Evolutionary conservation across 2,888 invertebrate genomes (phyloP), one percentile per base, ranked within the genome.

Genomic region (Spicauda simplicius): DNA sequence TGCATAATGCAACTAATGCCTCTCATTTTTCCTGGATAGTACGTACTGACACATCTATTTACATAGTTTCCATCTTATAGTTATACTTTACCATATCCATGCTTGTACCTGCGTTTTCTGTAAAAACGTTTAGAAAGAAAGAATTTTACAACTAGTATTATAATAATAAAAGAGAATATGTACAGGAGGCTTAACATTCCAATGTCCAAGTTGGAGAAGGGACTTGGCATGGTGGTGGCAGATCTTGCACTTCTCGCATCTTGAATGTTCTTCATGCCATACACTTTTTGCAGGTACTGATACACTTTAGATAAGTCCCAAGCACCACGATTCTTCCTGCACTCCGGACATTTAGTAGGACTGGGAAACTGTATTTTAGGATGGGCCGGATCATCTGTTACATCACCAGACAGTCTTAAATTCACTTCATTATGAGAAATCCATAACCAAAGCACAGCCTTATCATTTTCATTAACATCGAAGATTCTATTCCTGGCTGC

Each of bases 361-460:
- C 74, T 95, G 75, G 99, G 99, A 84, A 97, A 99, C 85, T 98
- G 97, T 68, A 96, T 92, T 88, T 99, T 99, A 0, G 97, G 98
- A 86, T 96, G 96, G 64, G 94, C 86, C 0, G 99, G 98, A 91
- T 99, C 99, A 87, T 99, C 99, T 0, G 98, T 97, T 4, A 89
- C 73, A 84, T 98, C 98, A 0, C 97, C 97, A 20, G 97, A 94
- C 30, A 99, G 91, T 74, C 99, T 95, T 72, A 96, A 91, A 85
- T 99, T 99, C 0, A 98, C 99, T 86, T 96, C 96, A 85, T 99
- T 99, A 83, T 99, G 99, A 0, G 97, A 97, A 77, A 94, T 94
- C 99, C 99, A 99, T 25, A 99, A 89, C 98, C 99, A 99, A 52
- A 99, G 86, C 0, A 99, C 95, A 16, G 96, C 95, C 70, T 97